Base-by-base conservation (phyloP, 2,888 invertebrate genomes). In the Xanthorhoe designata region DNA sequence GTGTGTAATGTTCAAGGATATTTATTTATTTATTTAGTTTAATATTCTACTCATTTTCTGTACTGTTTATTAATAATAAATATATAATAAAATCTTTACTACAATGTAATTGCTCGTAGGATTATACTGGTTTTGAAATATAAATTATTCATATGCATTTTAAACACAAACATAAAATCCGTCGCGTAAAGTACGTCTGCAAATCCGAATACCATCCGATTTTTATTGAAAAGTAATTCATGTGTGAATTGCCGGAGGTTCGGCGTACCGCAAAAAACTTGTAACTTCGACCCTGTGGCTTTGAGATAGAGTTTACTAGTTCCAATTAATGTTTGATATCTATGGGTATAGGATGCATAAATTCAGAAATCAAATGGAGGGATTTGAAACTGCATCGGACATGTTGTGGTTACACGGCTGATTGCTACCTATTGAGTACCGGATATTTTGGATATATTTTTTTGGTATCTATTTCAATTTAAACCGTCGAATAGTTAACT, bases 221-320 rank as follows among this genome's bases (percentile, higher is more conserved):
- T 80, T 83, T 82, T 82, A 84, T 82, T 82, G 78, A 77, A 81
- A 80, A 79, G 72, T 75, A 79, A 81, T 77, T 78, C 81, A 80
- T 78, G 82, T 78, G 81, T 78, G 76, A 81, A 81, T 84, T 84
- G 83, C 83, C 81, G 78, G 74, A 81, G 83, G 84, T 80, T 78
- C 75, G 77, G 80, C 75, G 75, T 78, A 49, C 35, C 42, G 35
- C 4, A n/a, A 42, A 51, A 57, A 24, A 18, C 32, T 32, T 45
- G 17, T 53, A 19, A 77, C 75, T 73, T 76, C 75, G 71, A 59
- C 64, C 59, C 58, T 68, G 53, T 42, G 1, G 13, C 47, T 13
- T 59, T 52, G 61, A 4, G 18, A 49, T 63, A 67, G 45, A 55
- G 38, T 7, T 3, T 51, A 52, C 13, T 13, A n/a, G 15, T 49